A percentile compares a stretch with the other conserved stretches of the same genome.
Evolutionary conservation across 2,113 vertebrate genomes (phyloP).

Genomic region (Pomatostomus ruficeps): DNA sequence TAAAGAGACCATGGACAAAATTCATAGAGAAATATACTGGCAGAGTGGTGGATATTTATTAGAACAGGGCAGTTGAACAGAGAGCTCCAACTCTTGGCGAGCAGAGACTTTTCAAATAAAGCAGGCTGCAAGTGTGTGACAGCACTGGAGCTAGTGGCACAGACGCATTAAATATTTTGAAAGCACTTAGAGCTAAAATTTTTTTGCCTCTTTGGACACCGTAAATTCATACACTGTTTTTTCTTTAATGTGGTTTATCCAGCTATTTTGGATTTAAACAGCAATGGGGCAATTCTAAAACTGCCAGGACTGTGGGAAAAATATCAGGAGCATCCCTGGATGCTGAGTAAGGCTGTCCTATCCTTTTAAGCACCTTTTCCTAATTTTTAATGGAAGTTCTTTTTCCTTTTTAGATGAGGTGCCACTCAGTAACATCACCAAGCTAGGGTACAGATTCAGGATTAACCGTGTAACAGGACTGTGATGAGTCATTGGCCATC

Average conservation of each 20-base stretch:
- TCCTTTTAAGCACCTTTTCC: background rate
- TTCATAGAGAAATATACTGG: background rate
- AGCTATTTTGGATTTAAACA: background rate
- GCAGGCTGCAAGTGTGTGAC: background rate
- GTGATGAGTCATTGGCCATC: slow-evolving; percentile 9
- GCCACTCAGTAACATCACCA: background rate
- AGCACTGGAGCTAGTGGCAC: background rate
- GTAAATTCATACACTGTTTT: background rate
- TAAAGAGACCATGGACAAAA: background rate
- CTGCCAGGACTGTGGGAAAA: background rate
- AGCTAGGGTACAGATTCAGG: background rate
- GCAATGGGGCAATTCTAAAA: background rate
- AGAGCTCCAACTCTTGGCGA: fast-evolving
- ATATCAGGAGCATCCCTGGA: background rate
- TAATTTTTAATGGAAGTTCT: background rate
- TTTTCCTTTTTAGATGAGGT: background rate
- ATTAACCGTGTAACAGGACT: background rate
- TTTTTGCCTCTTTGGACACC: background rate
- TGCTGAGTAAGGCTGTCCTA: background rate
- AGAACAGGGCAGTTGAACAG: background rate
- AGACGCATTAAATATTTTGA: background rate
- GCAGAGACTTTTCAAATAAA: background rate
- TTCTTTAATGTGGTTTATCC: background rate
- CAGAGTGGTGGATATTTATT: background rate
- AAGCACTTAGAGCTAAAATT: background rate